Evolutionary conservation across 2,888 invertebrate genomes (phyloP), one percentile per base, ranked within the genome.

Genomic region (Tuta absoluta): DNA sequence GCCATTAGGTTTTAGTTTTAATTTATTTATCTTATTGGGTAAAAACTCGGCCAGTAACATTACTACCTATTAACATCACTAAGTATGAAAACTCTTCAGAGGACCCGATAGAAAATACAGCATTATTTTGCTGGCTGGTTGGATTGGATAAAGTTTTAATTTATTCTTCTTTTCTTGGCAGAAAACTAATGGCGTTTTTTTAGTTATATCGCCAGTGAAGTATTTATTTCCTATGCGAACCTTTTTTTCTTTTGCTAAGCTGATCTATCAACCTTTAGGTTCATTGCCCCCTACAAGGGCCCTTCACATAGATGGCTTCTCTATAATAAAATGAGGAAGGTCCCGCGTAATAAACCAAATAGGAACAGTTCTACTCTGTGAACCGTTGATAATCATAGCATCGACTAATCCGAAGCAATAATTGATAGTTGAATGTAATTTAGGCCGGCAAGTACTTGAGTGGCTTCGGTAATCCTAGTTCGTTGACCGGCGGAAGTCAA

Each of bases 401-500:
- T 28, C 17, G 28, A 37, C 37, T 59, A 59, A 59, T 59, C 59
- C 14, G 17, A 17, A 33, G 24, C 33, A 56, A 53, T 53, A 53
- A 53, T 53, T 56, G 17, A 56, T 56, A 11, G 17, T 56, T 56
- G 56, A 33, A 12, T 24, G 56, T 62, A 61, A 58, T 62, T 62
- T 57, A 14, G 58, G 58, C 58, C 60, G 33, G 64, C 41, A 41
- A 17, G 45, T 17, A 61, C 65, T 72, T 75, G 68, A 69, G 59
- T n/a, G 77, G 78, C 75, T 79, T 79, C 77, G 67, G 63, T 64
- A 74, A 71, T 69, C 72, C 70, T 48, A 63, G 69, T 63, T 62
- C 72, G 62, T 60, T 62, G 70, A 72, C 69, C 71, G 14, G 17
- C 33, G 24, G 45, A 24, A 23, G 41, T 41, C 60, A 45, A 60